Base-by-base conservation (phyloP, 2,797 vertebrate species). In the Semaprochilodus insignis region DNA sequence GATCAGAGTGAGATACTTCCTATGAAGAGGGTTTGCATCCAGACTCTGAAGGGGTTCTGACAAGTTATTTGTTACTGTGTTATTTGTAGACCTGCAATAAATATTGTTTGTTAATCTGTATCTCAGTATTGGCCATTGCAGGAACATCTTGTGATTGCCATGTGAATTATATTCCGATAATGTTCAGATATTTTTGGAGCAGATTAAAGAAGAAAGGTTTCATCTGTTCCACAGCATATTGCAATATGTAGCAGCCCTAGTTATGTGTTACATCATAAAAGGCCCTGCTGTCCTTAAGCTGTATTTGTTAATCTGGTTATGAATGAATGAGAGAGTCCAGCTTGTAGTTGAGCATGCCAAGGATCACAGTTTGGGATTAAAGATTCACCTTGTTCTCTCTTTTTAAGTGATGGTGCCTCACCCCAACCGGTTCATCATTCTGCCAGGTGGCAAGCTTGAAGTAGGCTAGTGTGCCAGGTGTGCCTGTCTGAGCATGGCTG, bases 391-490 rank as follows among this genome's bases (percentile, higher is more conserved):
- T 17, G 10, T 59, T 74, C 17, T 57, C 60, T 78, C 69, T 70
- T 21, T 15, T 44, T 14, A 27, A 44, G 13, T 34, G 52, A 6
- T 36, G 31, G 3, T 51, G 31, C 23, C 23, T 25, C 55, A 59
- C 34, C 14, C 21, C 2, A 6, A 59, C 15, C 25, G 23, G 23
- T 51, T 63, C 54, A 70, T 59, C n/a, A 25, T 69, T 59, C 65
- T 15, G 17, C 62, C 66, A 40, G 78, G 78, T 60, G 10, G 77
- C 21, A 85, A 88, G 79, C 60, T 2, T 57, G 65, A 13, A 71
- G 15, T 78, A 16, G 34, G 25, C 15, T 27, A 14, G 10, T 60
- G 23, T 72, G 55, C 23, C 15, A 25, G 25, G 57, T 19, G 17
- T 25, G 44, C 52, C 25, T 60, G 34, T 62, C 54, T 34, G 55